A percentile compares a stretch with the other conserved stretches of the same genome.
phyloP scores from a whole-genome alignment of 2,113 vertebrate species.

The Trogon melanurus region DNA sequence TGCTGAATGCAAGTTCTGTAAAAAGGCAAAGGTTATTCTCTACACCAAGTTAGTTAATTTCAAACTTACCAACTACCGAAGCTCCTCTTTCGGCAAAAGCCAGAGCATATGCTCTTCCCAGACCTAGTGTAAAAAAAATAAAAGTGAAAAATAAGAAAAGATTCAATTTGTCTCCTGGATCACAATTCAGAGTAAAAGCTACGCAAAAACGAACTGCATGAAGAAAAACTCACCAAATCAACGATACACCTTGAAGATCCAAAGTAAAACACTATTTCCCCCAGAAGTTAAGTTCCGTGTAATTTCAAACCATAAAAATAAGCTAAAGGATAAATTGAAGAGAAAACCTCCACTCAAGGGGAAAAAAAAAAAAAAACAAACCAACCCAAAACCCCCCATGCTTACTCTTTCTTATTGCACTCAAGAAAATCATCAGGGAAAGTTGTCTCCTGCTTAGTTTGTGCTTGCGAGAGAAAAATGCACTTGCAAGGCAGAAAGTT shows the following conservation, averaged over 20 bases:
- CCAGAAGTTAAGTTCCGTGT: neutral
- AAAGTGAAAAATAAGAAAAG: neutral
- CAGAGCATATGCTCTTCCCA: slow-evolving; percentile 93
- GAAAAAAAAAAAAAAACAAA: neutral
- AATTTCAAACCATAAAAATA: neutral
- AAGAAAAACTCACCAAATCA: neutral
- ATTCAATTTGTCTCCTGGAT: neutral
- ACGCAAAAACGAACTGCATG: neutral
- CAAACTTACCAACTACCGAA: slow-evolving; percentile 89
- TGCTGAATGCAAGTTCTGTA: neutral
- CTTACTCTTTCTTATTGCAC: neutral
- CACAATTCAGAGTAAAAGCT: neutral
- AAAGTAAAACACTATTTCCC: neutral
- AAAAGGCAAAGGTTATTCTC: slow-evolving; percentile 39
- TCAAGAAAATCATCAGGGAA: slow-evolving; percentile 1
- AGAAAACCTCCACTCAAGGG: neutral
- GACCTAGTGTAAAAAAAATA: slow-evolving; percentile 74
- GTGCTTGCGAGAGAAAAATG: neutral
- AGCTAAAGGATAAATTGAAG: neutral
- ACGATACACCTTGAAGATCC: neutral
- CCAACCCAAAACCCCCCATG: neutral
- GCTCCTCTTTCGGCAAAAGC: slow-evolving; percentile 96
- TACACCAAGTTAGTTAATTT: neutral
- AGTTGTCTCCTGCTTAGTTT: neutral
- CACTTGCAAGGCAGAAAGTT: neutral